Base-by-base conservation (phyloP, 2,797 vertebrate genomes). In the Melopsittacus undulatus region DNA sequence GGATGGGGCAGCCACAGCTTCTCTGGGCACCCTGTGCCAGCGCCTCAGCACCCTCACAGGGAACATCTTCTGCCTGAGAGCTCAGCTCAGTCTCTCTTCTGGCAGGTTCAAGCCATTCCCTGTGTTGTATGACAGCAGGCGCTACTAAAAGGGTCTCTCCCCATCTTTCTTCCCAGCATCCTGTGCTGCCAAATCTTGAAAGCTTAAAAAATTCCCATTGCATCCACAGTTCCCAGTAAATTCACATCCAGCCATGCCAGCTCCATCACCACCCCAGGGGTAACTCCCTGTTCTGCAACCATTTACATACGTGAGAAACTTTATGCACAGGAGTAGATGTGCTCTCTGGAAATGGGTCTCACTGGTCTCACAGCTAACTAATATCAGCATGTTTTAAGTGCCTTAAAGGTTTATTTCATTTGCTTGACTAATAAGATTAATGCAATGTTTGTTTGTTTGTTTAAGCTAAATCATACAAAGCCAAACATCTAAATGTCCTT, bases 391-490 rank as follows among this genome's bases (percentile, higher is more conserved):
- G 14, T 48, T 97, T 94, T 97, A 97, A 96, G 90, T 92, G 91
- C 90, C 88, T 95, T 96, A 97, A 93, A 84, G 91, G 95, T 96
- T 96, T 97, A 96, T 90, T 97, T 89, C 88, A 84, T 96, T 95
- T 94, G 74, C 90, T 61, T 5, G 52, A 87, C 67, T 94, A 94
- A 96, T 78, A 91, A 90, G 94, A 97, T 95, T 96, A 97, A 94
- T 73, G 57, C 1, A 5, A 59, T 76, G 88, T 92, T 91, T 91
- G 83, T 84, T 90, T 91, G 89, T 82, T 95, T 92, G 92, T 94
- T 96, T 90, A 80, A 94, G 67, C 92, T 93, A 82, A 91, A 89
- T 79, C 86, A 96, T 59, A 94, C 78, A 72, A 90, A 94, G 83
- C 89, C 91, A 86, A 94, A 91, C 64, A 84, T 49, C 75, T 75